Percentiles rank a stretch among this genome's conserved stretches.
phyloP scores from a whole-genome alignment of 2,797 vertebrate species.

The Gallinago stenura region DNA sequence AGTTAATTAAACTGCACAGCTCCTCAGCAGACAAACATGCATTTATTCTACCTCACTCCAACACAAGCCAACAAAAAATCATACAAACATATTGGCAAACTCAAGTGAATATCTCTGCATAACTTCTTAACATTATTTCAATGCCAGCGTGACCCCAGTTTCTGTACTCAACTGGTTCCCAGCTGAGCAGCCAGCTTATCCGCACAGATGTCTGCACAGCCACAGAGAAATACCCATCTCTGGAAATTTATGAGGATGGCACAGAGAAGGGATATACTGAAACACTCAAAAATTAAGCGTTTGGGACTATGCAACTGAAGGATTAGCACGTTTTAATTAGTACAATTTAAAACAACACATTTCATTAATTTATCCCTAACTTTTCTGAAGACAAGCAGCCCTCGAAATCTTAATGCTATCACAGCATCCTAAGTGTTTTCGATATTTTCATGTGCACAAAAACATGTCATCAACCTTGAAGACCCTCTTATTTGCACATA shows the following conservation, averaged over 20 bases:
- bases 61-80: neutral
- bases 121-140: neutral
- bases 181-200: neutral
- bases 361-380: neutral
- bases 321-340: neutral
- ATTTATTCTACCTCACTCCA: neutral
- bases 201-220: conserved; percentile 3
- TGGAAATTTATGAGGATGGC: neutral
- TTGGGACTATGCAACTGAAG: neutral
- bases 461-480: neutral
- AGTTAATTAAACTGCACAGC: neutral
- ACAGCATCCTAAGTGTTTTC: neutral
- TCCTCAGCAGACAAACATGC: neutral
- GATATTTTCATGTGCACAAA: neutral
- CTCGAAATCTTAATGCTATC: neutral
- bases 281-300: neutral
- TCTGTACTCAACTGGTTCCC: neutral
- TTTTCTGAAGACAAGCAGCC: neutral
- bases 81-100: neutral
- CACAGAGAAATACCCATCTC: neutral
- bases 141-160: neutral
- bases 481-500: neutral
- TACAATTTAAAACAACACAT: neutral
- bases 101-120: neutral
- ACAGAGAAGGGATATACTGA: neutral